A percentile compares a stretch with the other conserved stretches of the same genome.
Conservation (phyloP, 2,797 vertebrate genomes). For the Leucoraja ocellata region DNA sequence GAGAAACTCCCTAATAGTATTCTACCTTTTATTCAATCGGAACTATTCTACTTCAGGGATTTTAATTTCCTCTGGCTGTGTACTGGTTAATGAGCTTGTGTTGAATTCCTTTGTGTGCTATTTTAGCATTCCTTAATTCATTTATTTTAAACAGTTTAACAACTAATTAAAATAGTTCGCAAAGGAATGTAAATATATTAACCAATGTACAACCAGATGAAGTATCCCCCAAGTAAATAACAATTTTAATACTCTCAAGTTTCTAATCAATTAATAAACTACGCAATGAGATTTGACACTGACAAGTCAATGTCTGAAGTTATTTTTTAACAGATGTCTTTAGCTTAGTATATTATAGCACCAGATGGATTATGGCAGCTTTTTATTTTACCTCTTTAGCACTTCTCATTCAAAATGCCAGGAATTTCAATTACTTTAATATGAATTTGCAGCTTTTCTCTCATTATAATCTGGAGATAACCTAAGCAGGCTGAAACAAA, state of each 20-base stretch:
- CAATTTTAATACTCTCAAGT: background rate
- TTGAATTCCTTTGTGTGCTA: background rate
- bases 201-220: background rate
- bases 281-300: background rate
- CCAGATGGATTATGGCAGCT: slow-evolving; percentile 13
- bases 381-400: slow-evolving; percentile 26
- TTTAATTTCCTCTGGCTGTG: background rate
- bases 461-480: background rate
- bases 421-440: slow-evolving; percentile 25
- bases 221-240: slow-evolving; percentile 8
- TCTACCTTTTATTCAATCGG: slow-evolving; percentile 3
- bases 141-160: slow-evolving; percentile 9
- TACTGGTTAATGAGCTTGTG: background rate
- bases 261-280: background rate
- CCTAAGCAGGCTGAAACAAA: background rate
- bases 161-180: slow-evolving; percentile 3
- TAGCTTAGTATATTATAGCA: background rate
- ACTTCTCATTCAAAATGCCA: slow-evolving; percentile 16
- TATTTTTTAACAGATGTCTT: slow-evolving; percentile 1
- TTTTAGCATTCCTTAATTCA: slow-evolving; percentile 9
- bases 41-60: background rate
- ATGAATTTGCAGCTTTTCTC: background rate
- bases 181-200: slow-evolving; percentile 6
- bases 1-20: slow-evolving; percentile 1
- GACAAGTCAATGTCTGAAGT: background rate